Base-by-base conservation (phyloP, 2,797 vertebrate species). In the Fratercula arctica region DNA sequence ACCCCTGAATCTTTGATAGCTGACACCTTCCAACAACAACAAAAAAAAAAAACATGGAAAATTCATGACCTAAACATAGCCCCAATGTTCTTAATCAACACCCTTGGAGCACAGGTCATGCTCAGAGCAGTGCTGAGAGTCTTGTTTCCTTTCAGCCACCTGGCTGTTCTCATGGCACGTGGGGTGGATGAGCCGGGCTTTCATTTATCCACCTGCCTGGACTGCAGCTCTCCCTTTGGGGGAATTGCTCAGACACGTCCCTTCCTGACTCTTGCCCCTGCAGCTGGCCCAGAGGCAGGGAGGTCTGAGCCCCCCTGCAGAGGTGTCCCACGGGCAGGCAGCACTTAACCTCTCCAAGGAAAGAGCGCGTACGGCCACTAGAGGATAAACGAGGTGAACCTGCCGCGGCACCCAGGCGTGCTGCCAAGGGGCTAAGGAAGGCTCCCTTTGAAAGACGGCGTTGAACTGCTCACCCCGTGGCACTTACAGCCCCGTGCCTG, bases 361-460 rank as follows among this genome's bases (percentile, higher is more conserved):
- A 61, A 33, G 25, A 50, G 19, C 25, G 10, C 0, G 0, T 6
- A 6, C 6, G 46, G 54, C 15, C 72, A 78, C 21, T 7, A 73
- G 33, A 51, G 28, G 61, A 45, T 64, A 50, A 6, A 16, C 3
- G 25, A 50, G 51, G 28, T 35, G 89, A 63, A 70, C 28, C 54
- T 68, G 37, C 33, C 16, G 7, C 11, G 23, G 31, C 33, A 45
- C 24, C 14, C n/a, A 20, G 51, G 45, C 29, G 3, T 9, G 66
- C 39, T 48, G 61, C 15, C 56, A 29, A 56, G 59, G 43, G 45
- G n/a, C 33, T 61, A 6, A 50, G 69, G 53, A 61, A 79, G 7
- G 28, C 46, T 84, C 7, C 24, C n/a, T 25, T 25, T 46, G 68
- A 57, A 61, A 53, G 51, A 45, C 4, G 17, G 31, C 7, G 1